phyloP scores from a whole-genome alignment of 2,797 vertebrate genomes.

The Anabacerthia variegaticeps region DNA sequence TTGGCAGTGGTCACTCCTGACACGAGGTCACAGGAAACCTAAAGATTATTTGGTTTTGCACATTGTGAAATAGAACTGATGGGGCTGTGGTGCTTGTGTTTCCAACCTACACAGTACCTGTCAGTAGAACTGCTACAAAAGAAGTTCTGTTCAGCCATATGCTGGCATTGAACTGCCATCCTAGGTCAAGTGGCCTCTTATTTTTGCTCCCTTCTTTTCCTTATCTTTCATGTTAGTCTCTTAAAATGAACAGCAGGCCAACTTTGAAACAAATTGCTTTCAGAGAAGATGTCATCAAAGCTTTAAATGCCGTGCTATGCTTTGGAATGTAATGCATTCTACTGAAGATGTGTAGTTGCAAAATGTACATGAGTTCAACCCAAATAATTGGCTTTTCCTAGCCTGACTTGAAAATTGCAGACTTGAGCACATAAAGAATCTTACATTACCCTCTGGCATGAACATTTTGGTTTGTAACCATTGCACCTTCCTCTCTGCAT shows the following conservation, averaged over 20 bases:
- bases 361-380: background rate
- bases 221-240: background rate
- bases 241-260: background rate
- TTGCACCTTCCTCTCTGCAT: background rate
- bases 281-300: background rate
- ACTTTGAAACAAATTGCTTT: background rate
- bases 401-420: background rate
- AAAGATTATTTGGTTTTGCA: background rate
- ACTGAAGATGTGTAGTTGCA: background rate
- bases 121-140: background rate
- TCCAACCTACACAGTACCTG: background rate
- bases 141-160: background rate
- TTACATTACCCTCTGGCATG: background rate
- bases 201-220: background rate
- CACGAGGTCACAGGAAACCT: background rate
- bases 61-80: background rate
- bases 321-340: background rate
- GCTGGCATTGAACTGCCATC: background rate
- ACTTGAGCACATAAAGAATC: background rate
- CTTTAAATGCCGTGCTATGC: background rate
- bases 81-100: rapidly evolving
- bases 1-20: background rate
- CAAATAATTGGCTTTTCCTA: background rate
- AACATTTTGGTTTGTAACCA: background rate
- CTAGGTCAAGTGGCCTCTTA: background rate